Base-by-base conservation (phyloP, 2,888 invertebrate genomes). In the Aromia moschata region DNA sequence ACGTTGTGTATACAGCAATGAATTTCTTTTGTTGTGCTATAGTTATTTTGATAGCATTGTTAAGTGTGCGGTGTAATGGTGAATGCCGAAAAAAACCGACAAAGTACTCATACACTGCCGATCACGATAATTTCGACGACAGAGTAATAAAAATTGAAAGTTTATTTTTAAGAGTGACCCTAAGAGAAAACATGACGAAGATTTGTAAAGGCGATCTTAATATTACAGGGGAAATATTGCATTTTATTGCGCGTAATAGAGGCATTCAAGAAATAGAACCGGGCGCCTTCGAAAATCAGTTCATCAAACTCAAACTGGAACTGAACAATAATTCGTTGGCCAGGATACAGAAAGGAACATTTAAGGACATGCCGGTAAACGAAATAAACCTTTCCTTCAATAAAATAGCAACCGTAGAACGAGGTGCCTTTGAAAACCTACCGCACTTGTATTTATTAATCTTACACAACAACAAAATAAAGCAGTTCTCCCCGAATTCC, bases 331-430 rank as follows among this genome's bases (percentile, higher is more conserved):
- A 56, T 30, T 36, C 31, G 10, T 14, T 56, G 7, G 7, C 30
- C 16, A 38, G 11, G 17, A 11, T 56, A 12, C 17, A 7, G 2
- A 56, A 33, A 7, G 56, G 47, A n/a, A 47, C 47, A 1, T 56
- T 56, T 47, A 16, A 14, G 10, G 30, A 31, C 30, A 12, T 56
- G 15, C 16, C 15, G 1, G 56, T 51, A 2, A 41, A 51, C n/a
- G 47, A 51, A 51, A 37, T 56, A 5, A 49, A 49, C 30, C 37
- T 56, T 4, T 33, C 25, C 5, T n/a, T 43, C 10, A 57, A 57
- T 12, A 14, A 53, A 36, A 57, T 57, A 25, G 16, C 20, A 12
- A 14, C 18, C 2, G 44, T 57, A 7, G 52, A 57, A 17, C 7
- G 25, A 10, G 44, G 41, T 2, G 43, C 57, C 1, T 43, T 57